These are phyloP conservation scores for Hyla sarda DNA, from an alignment of 2,113 vertebrate genomes.

Conservation along the genomic window DNA sequence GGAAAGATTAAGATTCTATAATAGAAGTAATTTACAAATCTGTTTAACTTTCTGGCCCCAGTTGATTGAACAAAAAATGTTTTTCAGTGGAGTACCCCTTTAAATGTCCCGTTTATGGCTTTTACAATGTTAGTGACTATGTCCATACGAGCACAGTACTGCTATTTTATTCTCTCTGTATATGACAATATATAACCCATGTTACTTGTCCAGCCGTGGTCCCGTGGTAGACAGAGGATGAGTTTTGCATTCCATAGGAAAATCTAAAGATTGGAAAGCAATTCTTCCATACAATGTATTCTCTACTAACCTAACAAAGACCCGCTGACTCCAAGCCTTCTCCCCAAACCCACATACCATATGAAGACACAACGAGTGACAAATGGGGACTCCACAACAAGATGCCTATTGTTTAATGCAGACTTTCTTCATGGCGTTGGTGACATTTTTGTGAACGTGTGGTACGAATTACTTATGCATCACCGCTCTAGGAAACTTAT, in stretches of 20 bases:
- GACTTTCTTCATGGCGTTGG: neutral
- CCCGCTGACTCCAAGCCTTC: constrained; percentile 1
- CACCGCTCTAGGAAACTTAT: neutral
- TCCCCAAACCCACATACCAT: constrained; percentile 46
- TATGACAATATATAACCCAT: no score
- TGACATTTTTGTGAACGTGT: constrained; percentile 46
- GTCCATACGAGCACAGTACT: no score
- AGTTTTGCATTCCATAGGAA: constrained; percentile 1
- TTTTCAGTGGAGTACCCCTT: no score
- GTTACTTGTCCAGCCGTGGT: neutral
- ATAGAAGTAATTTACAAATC: no score
- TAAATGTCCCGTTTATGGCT: no score
- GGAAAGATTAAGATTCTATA: no score
- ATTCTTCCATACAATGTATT: constrained; percentile 5
- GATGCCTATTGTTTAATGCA: constrained; percentile 34
- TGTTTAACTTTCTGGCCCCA: no score
- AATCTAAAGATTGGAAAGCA: neutral
- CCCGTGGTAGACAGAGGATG: neutral
- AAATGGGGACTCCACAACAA: constrained; percentile 41
- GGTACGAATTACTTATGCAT: constrained; percentile 27
- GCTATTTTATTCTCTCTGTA: no score
- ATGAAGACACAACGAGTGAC: constrained; percentile 33
- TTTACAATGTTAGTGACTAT: no score
- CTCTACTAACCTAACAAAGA: constrained; percentile 27
- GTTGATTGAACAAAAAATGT: no score